These are phyloP conservation scores for Aromia moschata DNA, from an alignment of 2,888 invertebrate genomes.

Conservation along the genomic window DNA sequence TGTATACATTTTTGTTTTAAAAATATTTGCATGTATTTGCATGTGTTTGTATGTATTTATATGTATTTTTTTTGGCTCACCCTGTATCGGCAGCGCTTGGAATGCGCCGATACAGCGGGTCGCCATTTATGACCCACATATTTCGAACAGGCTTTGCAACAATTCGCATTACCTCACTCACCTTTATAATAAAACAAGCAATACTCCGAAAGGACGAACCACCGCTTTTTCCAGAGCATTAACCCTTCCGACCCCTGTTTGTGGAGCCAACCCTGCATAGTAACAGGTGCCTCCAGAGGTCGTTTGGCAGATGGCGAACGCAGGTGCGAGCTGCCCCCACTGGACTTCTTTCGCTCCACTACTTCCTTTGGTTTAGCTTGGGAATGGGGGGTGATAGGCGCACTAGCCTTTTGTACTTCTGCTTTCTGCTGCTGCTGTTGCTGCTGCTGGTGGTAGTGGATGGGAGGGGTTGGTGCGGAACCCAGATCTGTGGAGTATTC, in stretches of 20 bases:
- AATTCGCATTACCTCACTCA: conserved; percentile 60
- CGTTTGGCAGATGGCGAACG: conserved; percentile 87
- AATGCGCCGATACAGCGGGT: conserved; percentile 1
- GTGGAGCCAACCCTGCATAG: conserved; percentile 88
- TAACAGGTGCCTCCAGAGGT: conserved; percentile 84
- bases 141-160: neutral
- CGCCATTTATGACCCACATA: conserved; percentile 12
- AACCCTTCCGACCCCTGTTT: conserved; percentile 93
- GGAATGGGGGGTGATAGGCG: conserved; percentile 24
- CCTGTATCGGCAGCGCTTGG: neutral
- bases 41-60: too few relatives aligned
- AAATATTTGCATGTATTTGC: too few relatives aligned
- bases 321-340: conserved; percentile 62
- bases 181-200: conserved; percentile 95
- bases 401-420: conserved; percentile 35
- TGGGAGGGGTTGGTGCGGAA: conserved; percentile 55
- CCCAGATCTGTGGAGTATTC: conserved; percentile 56
- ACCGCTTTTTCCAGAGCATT: conserved; percentile 93
- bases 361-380: conserved; percentile 48
- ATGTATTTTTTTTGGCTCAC: neutral
- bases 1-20: too few relatives aligned
- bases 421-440: conserved; percentile 50
- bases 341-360: conserved; percentile 49
- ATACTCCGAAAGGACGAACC: conserved; percentile 94
- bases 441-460: conserved; percentile 56